Conservation (phyloP, 2,888 invertebrate species). For the Strigamia maritima region DNA sequence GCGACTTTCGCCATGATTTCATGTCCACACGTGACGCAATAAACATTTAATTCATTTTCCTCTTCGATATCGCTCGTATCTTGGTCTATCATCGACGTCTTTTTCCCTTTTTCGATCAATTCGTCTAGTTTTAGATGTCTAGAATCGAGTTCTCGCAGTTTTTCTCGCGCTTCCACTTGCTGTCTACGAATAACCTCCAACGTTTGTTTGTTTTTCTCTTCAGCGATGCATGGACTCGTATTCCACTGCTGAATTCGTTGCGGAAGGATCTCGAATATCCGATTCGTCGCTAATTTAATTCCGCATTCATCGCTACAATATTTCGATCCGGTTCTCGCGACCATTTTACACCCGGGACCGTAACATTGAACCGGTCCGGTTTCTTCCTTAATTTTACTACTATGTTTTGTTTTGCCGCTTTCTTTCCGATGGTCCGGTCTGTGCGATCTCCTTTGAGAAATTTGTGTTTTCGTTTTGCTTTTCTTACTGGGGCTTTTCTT, state of each 20-base stretch:
- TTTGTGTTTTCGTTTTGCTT: conserved; percentile 15
- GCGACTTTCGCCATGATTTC: conserved; percentile 89
- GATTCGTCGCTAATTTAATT: conserved; percentile 67
- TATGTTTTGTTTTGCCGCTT: conserved; percentile 41
- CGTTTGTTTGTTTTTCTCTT: conserved; percentile 68
- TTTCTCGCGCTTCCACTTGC: conserved; percentile 71
- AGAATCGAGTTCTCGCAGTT: conserved; percentile 58
- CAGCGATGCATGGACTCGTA: conserved; percentile 77
- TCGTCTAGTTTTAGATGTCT: conserved; percentile 66
- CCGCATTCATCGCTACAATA: conserved; percentile 94
- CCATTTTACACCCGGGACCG: conserved; percentile 80
- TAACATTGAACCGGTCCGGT: conserved; percentile 73
- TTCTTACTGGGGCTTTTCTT: conserved; percentile 36
- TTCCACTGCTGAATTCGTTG: conserved; percentile 92
- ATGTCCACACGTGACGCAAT: conserved; percentile 95
- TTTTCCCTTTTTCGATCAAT: conserved; percentile 73
- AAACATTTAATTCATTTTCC: conserved; percentile 69
- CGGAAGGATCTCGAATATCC: conserved; percentile 68
- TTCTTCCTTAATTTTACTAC: conserved; percentile 18
- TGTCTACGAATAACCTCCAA: conserved; percentile 69
- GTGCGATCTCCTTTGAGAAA: conserved; percentile 37
- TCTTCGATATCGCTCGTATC: conserved; percentile 48
- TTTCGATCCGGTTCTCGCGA: conserved; percentile 77
- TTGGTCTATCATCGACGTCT: conserved; percentile 62
- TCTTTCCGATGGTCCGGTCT: conserved; percentile 42